Evolutionary conservation across 1,140 invertebrate genomes (phyloP).

Genomic region (Rhynchophorus ferrugineus): DNA sequence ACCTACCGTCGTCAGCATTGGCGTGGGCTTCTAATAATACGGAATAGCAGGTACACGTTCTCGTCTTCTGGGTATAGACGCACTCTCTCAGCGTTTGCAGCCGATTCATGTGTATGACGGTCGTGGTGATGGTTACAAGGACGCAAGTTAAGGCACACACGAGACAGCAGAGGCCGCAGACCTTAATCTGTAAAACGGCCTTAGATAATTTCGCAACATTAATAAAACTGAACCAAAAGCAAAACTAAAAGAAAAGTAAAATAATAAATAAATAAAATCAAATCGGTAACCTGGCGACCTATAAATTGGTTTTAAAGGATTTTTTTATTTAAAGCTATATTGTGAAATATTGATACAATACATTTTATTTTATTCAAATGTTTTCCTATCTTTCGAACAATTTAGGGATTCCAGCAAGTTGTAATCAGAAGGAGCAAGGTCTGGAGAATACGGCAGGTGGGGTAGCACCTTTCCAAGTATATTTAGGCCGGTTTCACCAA

Average conservation of each 20-base stretch:
- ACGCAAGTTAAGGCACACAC: conserved; percentile 78
- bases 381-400: too few species aligned
- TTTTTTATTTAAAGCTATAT: too few species aligned
- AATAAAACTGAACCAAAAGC: conserved; percentile 5
- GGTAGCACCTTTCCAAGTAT: too few species aligned
- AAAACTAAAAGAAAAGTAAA: neutral
- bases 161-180: conserved; percentile 74
- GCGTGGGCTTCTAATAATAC: conserved; percentile 53
- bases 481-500: too few species aligned
- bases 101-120: conserved; percentile 87
- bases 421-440: too few species aligned
- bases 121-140: conserved; percentile 83
- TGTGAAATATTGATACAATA: too few species aligned
- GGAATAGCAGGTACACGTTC: conserved; percentile 70
- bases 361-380: too few species aligned
- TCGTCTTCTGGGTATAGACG: conserved; percentile 69
- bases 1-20: conserved; percentile 50
- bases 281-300: too few species aligned
- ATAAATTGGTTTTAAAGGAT: too few species aligned
- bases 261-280: conserved; percentile 4
- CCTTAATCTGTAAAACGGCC: conserved; percentile 63
- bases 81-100: conserved; percentile 80
- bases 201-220: conserved; percentile 16
- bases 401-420: too few species aligned
- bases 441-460: too few species aligned